Percentiles rank a stretch among this genome's conserved stretches.
Conservation (phyloP, 2,113 vertebrate species). For the Clarias macrocephalus region DNA sequence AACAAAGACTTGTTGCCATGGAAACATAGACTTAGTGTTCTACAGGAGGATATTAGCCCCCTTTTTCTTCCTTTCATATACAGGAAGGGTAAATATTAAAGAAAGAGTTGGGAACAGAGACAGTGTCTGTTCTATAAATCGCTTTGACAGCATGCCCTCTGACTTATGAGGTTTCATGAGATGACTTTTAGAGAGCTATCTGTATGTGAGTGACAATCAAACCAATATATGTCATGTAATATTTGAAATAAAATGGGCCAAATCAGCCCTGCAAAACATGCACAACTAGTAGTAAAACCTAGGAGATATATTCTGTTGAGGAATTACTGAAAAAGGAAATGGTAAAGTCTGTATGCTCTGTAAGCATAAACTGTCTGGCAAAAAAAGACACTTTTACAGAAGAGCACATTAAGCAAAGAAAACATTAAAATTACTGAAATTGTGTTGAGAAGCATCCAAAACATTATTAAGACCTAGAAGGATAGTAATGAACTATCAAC, state of each 20-base stretch:
- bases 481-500: too few species aligned
- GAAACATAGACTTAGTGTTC: conserved; percentile 46
- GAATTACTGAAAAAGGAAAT: not conserved
- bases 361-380: not conserved
- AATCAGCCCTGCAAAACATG: not conserved
- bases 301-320: not conserved
- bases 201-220: not conserved
- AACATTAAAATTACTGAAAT: too few species aligned
- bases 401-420: too few species aligned
- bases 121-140: conserved; percentile 6
- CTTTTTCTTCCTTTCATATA: conserved; percentile 10
- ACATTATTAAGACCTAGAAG: too few species aligned
- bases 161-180: not conserved
- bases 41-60: conserved; percentile 18
- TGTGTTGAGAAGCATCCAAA: too few species aligned
- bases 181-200: not conserved
- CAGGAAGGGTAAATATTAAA: conserved; percentile 24
- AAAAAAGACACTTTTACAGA: too few species aligned
- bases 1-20: conserved; percentile 34
- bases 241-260: not conserved
- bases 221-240: not conserved
- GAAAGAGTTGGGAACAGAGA: not conserved
- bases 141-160: not conserved
- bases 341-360: not conserved
- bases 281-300: not conserved